Evolutionary conservation across 1,140 invertebrate species (phyloP).

Genomic region (Galendromus occidentalis): DNA sequence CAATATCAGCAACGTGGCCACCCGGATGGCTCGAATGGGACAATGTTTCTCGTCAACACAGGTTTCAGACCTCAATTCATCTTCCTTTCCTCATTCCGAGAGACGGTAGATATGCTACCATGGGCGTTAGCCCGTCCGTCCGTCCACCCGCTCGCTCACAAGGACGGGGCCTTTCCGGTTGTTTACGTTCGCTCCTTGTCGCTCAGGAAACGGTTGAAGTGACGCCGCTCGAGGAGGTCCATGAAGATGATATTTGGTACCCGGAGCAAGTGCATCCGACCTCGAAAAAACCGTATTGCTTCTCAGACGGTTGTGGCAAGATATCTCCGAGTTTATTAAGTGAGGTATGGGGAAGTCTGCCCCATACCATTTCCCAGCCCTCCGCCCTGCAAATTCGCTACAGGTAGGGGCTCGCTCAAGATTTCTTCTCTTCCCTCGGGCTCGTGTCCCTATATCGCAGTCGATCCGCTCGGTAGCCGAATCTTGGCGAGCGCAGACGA

Average conservation of each 20-base stretch:
- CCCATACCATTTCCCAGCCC: background rate
- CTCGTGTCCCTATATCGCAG: too few relatives aligned
- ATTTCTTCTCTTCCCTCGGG: too few relatives aligned
- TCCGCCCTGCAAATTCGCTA: conserved; percentile 21
- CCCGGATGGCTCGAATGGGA: conserved; percentile 24
- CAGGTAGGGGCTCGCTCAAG: background rate
- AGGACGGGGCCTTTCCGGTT: too few relatives aligned
- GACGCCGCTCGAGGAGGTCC: background rate
- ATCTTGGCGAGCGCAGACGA: too few relatives aligned
- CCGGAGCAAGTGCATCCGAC: background rate
- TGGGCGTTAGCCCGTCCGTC: too few relatives aligned
- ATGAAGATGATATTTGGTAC: conserved; percentile 2
- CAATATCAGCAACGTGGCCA: conserved; percentile 21
- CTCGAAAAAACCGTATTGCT: conserved; percentile 15
- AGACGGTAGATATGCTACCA: too few relatives aligned
- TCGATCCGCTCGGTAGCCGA: too few relatives aligned
- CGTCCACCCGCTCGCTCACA: too few relatives aligned
- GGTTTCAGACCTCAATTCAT: background rate
- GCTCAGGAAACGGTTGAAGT: background rate
- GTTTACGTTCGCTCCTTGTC: too few relatives aligned
- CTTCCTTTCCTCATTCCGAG: too few relatives aligned
- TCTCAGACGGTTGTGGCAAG: conserved; percentile 18
- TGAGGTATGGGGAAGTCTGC: conserved; percentile 10
- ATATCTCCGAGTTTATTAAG: conserved; percentile 14
- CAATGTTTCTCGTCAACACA: conserved; percentile 24